Conservation (phyloP, 2,797 vertebrate species). For the Alectoris magna region DNA sequence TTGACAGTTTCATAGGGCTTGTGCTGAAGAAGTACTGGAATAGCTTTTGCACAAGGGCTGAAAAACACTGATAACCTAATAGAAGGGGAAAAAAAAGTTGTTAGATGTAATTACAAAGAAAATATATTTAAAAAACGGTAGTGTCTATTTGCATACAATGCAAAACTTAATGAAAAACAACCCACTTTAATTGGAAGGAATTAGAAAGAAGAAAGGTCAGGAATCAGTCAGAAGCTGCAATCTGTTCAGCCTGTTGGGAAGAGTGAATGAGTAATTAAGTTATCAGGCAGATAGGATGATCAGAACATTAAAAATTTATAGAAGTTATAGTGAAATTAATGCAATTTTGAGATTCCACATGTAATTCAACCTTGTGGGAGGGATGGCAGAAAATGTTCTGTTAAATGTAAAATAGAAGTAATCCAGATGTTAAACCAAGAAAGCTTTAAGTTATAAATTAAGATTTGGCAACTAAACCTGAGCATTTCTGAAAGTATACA, state of each 20-base stretch:
- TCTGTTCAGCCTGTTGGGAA: background rate
- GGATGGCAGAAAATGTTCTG: background rate
- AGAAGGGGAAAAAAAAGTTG: background rate
- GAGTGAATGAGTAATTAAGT: conserved; percentile 46
- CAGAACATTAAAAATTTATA: conserved; percentile 35
- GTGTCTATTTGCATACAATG: background rate
- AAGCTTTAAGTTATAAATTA: background rate
- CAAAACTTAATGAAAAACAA: background rate
- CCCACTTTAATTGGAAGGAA: background rate
- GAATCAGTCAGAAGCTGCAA: background rate
- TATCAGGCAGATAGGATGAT: background rate
- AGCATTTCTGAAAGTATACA: background rate
- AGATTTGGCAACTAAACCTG: background rate
- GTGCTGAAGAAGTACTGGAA: background rate
- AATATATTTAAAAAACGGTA: background rate
- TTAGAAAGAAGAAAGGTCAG: background rate
- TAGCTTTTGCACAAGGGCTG: background rate
- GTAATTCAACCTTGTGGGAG: conserved; percentile 7
- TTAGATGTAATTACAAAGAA: background rate
- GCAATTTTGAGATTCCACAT: background rate
- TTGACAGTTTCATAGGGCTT: background rate
- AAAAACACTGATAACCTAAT: background rate
- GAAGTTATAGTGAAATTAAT: conserved; percentile 14
- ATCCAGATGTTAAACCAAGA: background rate
- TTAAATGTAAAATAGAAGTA: background rate